Conservation (phyloP, 1,140 invertebrate genomes). For the Holcopasites calliopsidis region DNA sequence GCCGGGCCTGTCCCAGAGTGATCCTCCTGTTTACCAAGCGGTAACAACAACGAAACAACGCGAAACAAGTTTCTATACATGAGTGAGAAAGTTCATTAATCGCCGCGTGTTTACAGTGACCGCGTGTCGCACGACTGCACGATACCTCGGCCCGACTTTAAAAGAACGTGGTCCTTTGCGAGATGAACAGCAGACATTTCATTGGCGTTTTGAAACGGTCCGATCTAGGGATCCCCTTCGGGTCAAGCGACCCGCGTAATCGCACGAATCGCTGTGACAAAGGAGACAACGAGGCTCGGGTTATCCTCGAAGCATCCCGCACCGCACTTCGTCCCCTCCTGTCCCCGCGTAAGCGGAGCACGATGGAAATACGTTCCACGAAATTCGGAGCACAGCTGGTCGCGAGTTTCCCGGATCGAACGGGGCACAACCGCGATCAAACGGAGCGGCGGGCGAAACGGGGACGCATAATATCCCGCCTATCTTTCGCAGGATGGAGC, state of each 20-base stretch:
- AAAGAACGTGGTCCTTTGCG: background rate
- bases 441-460: background rate
- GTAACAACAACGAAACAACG: background rate
- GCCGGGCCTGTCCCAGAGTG: too few relatives aligned
- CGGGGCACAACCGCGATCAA: background rate
- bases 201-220: background rate
- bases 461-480: background rate
- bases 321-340: background rate
- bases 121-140: background rate
- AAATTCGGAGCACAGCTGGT: background rate
- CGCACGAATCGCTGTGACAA: background rate
- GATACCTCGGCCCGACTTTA: background rate
- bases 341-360: background rate
- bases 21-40: background rate
- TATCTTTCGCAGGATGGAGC: background rate
- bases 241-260: background rate
- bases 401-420: background rate
- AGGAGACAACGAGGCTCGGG: background rate
- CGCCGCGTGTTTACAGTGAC: background rate
- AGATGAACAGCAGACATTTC: background rate
- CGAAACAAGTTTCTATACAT: background rate
- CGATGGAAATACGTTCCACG: background rate
- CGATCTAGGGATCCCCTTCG: background rate
- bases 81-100: too few relatives aligned
- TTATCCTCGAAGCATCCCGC: background rate